A percentile compares a stretch with the other conserved stretches of the same genome.
Evolutionary conservation across 1,140 invertebrate genomes (phyloP).

Genomic region (Listronotus oregonensis): DNA sequence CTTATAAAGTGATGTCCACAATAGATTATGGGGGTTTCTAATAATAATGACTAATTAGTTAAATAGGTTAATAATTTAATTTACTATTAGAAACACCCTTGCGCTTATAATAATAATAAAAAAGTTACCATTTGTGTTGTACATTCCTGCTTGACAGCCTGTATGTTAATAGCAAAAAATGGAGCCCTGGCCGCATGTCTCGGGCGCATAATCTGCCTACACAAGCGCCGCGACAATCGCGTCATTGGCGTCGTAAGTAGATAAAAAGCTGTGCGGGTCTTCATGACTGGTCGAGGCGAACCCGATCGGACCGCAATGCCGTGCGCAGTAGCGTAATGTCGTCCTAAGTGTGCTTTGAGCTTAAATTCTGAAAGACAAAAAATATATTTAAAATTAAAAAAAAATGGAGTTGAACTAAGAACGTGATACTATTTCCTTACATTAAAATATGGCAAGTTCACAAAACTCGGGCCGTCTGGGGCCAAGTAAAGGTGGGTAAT

Average conservation of each 20-base stretch:
- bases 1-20: no score
- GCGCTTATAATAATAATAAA: no score
- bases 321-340: constrained; percentile 91
- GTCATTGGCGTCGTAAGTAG: constrained; percentile 87
- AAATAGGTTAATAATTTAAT: no score
- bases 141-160: constrained; percentile 85
- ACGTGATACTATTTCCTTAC: not conserved
- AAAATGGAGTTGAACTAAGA: not conserved
- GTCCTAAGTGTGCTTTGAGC: constrained; percentile 61
- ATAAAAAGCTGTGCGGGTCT: constrained; percentile 95
- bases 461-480: not conserved
- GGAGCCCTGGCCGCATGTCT: constrained; percentile 86
- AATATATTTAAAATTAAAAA: no score
- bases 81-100: no score
- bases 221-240: constrained; percentile 82
- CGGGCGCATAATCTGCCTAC: constrained; percentile 80
- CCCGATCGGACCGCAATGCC: constrained; percentile 72
- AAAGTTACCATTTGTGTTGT: constrained; percentile 46
- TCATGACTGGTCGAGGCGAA: constrained; percentile 91
- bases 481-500: no score
- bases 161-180: constrained; percentile 82
- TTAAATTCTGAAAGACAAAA: constrained; percentile 36
- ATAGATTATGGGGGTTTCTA: no score
- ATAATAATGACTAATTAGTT: no score
- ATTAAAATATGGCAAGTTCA: not conserved